Percentiles rank a stretch among this genome's conserved stretches.
Conservation (phyloP, 1,140 invertebrate species). For the Drosophila lowei region DNA sequence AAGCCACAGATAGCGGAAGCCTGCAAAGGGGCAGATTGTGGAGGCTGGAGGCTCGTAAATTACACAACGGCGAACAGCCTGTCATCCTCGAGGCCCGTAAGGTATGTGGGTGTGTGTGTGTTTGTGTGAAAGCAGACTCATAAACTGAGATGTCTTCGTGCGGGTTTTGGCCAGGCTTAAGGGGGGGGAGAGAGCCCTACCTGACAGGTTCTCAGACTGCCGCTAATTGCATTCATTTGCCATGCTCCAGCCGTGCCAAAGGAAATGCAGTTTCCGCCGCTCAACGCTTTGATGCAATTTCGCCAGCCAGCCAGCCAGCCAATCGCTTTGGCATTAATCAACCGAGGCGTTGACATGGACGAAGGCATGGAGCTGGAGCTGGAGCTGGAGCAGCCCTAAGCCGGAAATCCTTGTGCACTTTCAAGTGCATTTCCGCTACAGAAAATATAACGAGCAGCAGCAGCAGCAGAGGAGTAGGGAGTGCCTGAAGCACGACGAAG, state of each 20-base stretch:
- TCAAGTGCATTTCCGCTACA: conserved; percentile 68
- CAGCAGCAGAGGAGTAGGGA: conserved; percentile 5
- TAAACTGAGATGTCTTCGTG: conserved; percentile 37
- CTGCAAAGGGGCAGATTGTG: conserved; percentile 3
- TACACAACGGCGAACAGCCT: conserved; percentile 47
- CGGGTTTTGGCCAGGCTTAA: conserved; percentile 2
- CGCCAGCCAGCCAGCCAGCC: conserved; percentile 21
- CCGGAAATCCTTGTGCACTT: conserved; percentile 67
- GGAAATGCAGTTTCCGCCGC: conserved; percentile 58
- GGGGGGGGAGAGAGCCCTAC: neutral
- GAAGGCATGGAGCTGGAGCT: neutral
- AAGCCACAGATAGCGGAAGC: conserved; percentile 13
- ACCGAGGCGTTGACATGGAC: neutral
- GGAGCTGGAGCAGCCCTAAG: conserved; percentile 16
- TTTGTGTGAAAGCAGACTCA: conserved; percentile 32
- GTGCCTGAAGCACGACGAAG: conserved; percentile 25
- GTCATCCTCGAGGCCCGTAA: conserved; percentile 22
- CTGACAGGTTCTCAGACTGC: conserved; percentile 7
- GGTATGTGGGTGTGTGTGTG: conserved; percentile 4
- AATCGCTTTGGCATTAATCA: conserved; percentile 30
- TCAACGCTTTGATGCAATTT: conserved; percentile 45
- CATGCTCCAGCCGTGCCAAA: conserved; percentile 20
- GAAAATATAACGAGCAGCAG: conserved; percentile 38
- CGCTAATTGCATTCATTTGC: conserved; percentile 63
- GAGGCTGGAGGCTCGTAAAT: conserved; percentile 48